These are phyloP conservation scores for Heliconius hewitsoni DNA, from an alignment of 1,140 invertebrate genomes.

Conservation along the genomic window DNA sequence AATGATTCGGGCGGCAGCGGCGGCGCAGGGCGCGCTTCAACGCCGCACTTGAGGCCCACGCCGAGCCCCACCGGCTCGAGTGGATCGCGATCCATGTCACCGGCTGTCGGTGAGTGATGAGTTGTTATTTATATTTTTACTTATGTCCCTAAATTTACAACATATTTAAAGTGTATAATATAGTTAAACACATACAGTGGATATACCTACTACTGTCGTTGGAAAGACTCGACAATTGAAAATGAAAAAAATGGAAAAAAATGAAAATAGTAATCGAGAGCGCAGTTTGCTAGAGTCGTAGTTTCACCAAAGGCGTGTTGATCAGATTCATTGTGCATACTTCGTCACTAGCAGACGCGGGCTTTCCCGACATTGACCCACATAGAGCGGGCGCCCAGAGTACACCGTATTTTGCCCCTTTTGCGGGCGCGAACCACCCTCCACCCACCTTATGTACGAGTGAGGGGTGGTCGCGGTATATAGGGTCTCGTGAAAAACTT, in stretches of 20 bases:
- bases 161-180: too few relatives aligned
- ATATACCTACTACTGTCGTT: too few relatives aligned
- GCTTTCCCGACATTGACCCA: conserved; percentile 84
- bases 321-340: conserved; percentile 81
- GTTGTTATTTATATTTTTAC: neutral
- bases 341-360: conserved; percentile 81
- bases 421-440: conserved; percentile 79
- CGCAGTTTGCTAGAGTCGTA: conserved; percentile 37
- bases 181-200: too few relatives aligned
- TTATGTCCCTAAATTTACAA: neutral
- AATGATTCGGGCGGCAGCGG: conserved; percentile 89
- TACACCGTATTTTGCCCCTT: conserved; percentile 81
- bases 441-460: conserved; percentile 80
- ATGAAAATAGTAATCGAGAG: conserved; percentile 14
- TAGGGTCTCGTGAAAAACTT: conserved; percentile 81
- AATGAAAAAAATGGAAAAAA: neutral
- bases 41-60: conserved; percentile 92
- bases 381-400: conserved; percentile 81
- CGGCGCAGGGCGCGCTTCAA: conserved; percentile 88
- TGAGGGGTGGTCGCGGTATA: conserved; percentile 78
- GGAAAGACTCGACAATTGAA: neutral
- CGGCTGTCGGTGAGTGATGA: conserved; percentile 92
- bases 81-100: conserved; percentile 97
- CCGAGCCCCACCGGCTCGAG: conserved; percentile 96
- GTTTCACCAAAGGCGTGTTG: conserved; percentile 79